Percentiles rank a stretch among this genome's conserved stretches.
phyloP scores from a whole-genome alignment of 2,797 vertebrate species.

The Platalea minor region DNA sequence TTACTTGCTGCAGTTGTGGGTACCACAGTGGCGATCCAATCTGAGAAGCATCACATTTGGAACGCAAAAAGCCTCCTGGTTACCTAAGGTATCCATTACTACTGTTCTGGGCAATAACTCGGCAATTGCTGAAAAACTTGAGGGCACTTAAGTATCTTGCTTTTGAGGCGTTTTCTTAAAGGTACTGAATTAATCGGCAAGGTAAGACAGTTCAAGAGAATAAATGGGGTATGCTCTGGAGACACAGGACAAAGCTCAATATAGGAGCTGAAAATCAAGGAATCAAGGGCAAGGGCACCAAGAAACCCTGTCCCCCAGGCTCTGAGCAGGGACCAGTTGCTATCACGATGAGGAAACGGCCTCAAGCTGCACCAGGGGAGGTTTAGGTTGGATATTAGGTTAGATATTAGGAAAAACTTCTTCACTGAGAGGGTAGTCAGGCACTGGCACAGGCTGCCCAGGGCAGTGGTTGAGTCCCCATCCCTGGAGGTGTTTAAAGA shows the following conservation, averaged over 20 bases:
- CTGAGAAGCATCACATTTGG: neutral
- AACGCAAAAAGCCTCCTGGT: too few species aligned
- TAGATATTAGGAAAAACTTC: too few species aligned
- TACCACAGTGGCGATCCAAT: accelerated
- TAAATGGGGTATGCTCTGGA: accelerated
- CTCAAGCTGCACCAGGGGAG: too few species aligned
- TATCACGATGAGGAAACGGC: too few species aligned
- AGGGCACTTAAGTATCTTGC: neutral
- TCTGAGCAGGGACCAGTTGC: neutral
- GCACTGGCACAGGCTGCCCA: too few species aligned
- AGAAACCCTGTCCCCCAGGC: neutral
- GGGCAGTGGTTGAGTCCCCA: too few species aligned
- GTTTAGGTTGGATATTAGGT: too few species aligned
- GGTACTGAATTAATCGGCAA: neutral
- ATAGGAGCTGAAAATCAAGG: accelerated
- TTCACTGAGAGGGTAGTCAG: too few species aligned
- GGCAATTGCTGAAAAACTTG: accelerated
- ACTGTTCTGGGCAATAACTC: neutral
- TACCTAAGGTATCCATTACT: accelerated
- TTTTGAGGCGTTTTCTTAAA: accelerated
- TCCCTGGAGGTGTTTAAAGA: too few species aligned
- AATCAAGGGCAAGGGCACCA: accelerated
- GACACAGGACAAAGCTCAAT: accelerated
- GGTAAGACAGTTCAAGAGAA: too few species aligned
- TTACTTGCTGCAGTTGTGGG: neutral